Evolutionary conservation across 2,113 vertebrate species (phyloP), one percentile per base, ranked within the genome.

Genomic region (Syngnathoides biaculeatus): DNA sequence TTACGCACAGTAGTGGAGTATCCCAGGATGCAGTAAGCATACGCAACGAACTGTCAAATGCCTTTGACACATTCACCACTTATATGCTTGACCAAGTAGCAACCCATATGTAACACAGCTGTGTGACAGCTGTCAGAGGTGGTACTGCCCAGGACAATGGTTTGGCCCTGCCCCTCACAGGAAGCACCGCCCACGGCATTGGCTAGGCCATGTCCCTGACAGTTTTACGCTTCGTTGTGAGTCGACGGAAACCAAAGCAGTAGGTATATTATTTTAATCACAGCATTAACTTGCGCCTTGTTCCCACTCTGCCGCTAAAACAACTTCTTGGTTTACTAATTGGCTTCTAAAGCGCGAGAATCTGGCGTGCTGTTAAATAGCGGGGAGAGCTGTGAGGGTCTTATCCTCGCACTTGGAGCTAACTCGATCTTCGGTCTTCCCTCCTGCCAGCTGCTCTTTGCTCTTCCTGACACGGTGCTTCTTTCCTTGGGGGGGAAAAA

Each of bases 401-500:
- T 91, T 91, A 78, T 93, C 91, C 91, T 91, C 90, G 92, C 90
- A 86, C 91, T 77, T 74, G 76, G 82, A 73, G 92, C 90, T 73
- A 88, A 88, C 79, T 79, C 86, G 91, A 92, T 92, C 92, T 91
- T 90, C 73, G 65, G 75, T 86, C 88, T 88, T 84, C 84, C 39
- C 48, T 84, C 79, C 87, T 84, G 90, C 91, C 91, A 92, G 90
- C 92, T 93, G 92, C 90, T 93, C 86, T 81, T 85, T 81, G 90
- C 91, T 90, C 87, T 86, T 90, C 89, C 91, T 87, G 93, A 93
- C 88, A 89, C 84, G 78, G 91, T 91, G n/a, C 30, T 90, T 80
- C 89, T 90, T 93, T 94, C 90, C 91, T 89, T 84, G 89, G 57
- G 91, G 91, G 90, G 90, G 84, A 70, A n/a, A 64, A n/a, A n/a